These are phyloP conservation scores for Clistopyga incitator DNA, from an alignment of 2,888 invertebrate genomes.

Conservation along the genomic window DNA sequence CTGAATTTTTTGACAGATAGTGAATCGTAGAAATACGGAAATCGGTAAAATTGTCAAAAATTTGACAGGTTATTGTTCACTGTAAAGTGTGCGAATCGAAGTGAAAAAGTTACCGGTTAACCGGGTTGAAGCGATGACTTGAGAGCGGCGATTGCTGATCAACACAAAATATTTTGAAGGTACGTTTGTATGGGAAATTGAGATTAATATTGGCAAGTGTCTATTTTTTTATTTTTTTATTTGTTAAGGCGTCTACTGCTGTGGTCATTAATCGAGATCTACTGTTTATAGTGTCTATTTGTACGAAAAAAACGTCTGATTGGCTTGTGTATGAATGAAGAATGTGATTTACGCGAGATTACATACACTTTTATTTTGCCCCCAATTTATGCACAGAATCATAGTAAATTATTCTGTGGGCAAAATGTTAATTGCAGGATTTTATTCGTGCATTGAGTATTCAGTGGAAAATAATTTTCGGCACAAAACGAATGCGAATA, in stretches of 20 bases:
- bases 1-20: neutral
- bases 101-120: neutral
- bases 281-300: too few species aligned
- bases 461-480: too few species aligned
- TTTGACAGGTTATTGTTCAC: neutral
- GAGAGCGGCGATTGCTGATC: constrained; percentile 27
- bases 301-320: too few species aligned
- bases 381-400: too few species aligned
- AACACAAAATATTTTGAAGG: constrained; percentile 40
- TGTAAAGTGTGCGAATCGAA: neutral
- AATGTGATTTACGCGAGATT: too few species aligned
- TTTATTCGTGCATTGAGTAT: neutral
- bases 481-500: neutral
- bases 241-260: too few species aligned
- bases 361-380: too few species aligned
- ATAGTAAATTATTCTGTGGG: neutral
- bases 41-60: neutral
- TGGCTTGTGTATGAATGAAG: too few species aligned
- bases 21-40: neutral
- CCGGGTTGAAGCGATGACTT: constrained; percentile 36
- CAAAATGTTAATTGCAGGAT: neutral
- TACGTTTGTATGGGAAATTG: neutral
- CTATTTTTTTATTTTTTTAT: neutral
- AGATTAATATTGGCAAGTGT: neutral
- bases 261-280: too few species aligned